These are phyloP conservation scores for Eunapius fragilis DNA, from an alignment of 37 sponge, comb jelly and placozoan species.

Conservation along the genomic window DNA sequence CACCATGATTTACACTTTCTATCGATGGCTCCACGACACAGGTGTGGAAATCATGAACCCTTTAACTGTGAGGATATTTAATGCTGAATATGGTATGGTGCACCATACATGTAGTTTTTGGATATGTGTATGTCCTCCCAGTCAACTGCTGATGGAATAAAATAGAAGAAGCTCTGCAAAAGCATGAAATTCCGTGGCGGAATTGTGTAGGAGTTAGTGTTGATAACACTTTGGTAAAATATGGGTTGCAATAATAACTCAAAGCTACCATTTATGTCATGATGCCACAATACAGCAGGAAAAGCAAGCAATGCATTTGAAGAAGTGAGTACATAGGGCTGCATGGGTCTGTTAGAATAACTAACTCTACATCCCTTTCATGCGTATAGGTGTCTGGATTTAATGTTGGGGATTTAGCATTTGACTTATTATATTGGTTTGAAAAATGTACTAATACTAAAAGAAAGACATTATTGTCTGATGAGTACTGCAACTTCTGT, in stretches of 20 bases:
- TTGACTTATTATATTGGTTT: constrained; percentile 47
- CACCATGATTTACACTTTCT: constrained; percentile 39
- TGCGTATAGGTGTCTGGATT: constrained; percentile 38
- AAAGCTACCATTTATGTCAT: constrained; percentile 41
- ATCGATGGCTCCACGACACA: constrained; percentile 59
- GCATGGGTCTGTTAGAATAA: neutral
- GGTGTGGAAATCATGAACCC: constrained; percentile 39
- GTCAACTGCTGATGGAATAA: constrained; percentile 31
- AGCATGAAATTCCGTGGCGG: constrained; percentile 26
- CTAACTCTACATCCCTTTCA: neutral
- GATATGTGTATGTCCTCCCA: constrained; percentile 34
- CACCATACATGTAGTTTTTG: constrained; percentile 16
- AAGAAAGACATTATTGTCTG: constrained; percentile 13
- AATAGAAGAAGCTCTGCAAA: constrained; percentile 29
- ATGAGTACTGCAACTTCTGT: constrained; percentile 36
- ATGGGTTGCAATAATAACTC: constrained; percentile 3
- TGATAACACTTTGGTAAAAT: constrained; percentile 48
- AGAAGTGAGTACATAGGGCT: constrained; percentile 1
- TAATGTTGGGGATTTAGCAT: constrained; percentile 33
- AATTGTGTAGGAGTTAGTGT: constrained; percentile 30
- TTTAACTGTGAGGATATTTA: constrained; percentile 24
- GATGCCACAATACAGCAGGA: constrained; percentile 37
- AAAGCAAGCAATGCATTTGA: constrained; percentile 26
- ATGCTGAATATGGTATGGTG: neutral
- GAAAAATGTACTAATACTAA: constrained; percentile 42